phyloP scores from a whole-genome alignment of 2,113 vertebrate species.

The Grantiella picta region DNA sequence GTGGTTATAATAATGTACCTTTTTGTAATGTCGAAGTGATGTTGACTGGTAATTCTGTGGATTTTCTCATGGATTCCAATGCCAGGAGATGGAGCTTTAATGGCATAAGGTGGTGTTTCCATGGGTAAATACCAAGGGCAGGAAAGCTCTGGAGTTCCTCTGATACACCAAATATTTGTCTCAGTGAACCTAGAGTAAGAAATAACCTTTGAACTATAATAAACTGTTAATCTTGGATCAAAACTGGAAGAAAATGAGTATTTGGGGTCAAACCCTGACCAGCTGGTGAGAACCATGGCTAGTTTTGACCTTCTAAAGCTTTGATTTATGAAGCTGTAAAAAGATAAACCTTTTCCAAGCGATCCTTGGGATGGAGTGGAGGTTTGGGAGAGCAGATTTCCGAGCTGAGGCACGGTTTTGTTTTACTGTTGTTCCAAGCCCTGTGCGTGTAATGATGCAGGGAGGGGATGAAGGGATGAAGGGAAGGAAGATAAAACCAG shows the following conservation, averaged over 20 bases:
- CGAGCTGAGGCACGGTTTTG: not conserved
- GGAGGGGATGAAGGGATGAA: not conserved
- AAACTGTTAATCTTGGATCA: conserved; percentile 46
- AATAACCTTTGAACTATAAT: conserved; percentile 34
- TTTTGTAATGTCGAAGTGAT: not conserved
- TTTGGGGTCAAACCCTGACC: conserved; percentile 6
- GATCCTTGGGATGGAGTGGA: not conserved
- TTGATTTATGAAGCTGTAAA: conserved; percentile 29
- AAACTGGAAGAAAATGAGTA: conserved; percentile 5
- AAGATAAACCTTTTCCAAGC: conserved; percentile 3
- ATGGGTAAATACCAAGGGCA: not conserved
- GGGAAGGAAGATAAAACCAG: conserved; percentile 38
- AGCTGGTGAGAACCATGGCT: conserved; percentile 4
- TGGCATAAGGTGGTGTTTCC: not conserved
- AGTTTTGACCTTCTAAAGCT: conserved; percentile 19
- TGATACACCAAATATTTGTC: not conserved
- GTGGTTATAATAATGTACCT: not conserved
- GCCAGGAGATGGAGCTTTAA: not conserved
- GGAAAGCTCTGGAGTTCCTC: not conserved
- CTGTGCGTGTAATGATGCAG: not conserved
- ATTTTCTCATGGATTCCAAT: not conserved
- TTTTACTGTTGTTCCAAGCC: not conserved
- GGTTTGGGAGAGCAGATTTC: conserved; percentile 14
- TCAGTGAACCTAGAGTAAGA: not conserved
- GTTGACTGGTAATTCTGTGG: not conserved